These are phyloP conservation scores for Aleadryas rufinucha DNA, from an alignment of 2,113 vertebrate genomes.

Conservation along the genomic window DNA sequence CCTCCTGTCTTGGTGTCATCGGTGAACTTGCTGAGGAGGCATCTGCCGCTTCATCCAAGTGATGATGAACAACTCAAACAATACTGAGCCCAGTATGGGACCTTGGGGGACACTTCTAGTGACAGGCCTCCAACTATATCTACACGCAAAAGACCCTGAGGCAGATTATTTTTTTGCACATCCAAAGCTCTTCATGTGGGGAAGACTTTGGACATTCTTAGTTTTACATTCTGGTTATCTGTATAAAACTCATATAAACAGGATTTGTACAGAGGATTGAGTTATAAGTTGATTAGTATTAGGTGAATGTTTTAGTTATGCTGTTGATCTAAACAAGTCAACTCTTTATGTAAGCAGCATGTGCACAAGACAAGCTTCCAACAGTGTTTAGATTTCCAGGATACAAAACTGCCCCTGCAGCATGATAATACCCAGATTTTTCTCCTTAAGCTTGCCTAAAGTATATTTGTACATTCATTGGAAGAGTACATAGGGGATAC, in stretches of 20 bases:
- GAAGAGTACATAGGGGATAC: background rate
- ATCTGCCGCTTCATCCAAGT: background rate
- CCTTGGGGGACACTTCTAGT: background rate
- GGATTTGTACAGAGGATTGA: background rate
- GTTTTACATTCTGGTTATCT: background rate
- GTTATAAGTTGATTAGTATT: background rate
- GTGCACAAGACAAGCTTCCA: background rate
- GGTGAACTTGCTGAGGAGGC: background rate
- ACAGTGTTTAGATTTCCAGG: background rate
- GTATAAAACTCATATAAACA: background rate
- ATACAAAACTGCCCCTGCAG: background rate
- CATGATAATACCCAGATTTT: background rate
- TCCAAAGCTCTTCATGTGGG: background rate
- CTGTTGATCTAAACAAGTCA: background rate
- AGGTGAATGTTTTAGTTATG: background rate
- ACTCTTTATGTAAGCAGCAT: background rate
- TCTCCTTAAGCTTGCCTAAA: background rate
- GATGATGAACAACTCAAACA: background rate
- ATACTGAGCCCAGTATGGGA: rapidly evolving
- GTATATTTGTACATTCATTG: background rate
- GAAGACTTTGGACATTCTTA: background rate
- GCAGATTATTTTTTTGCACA: background rate
- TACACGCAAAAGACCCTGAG: background rate
- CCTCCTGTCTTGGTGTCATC: background rate
- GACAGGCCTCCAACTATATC: background rate